Percentiles rank a stretch among this genome's conserved stretches.
Evolutionary conservation across 2,888 invertebrate genomes (phyloP).

Genomic region (Kryphioiulus occultus): DNA sequence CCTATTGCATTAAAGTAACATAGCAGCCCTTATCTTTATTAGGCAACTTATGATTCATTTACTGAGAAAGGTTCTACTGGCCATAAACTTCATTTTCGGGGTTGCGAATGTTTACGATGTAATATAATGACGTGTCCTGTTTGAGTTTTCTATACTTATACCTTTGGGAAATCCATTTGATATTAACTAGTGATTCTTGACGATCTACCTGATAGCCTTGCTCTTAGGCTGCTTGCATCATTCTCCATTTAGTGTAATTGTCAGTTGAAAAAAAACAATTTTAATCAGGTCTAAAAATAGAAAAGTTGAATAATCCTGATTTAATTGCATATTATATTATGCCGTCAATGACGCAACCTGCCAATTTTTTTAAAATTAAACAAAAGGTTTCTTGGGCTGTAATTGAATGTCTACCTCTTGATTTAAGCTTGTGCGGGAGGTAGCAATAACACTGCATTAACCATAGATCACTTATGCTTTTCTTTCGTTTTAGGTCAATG

Average conservation of each 20-base stretch:
- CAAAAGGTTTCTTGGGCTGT: neutral
- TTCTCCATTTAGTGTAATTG: neutral
- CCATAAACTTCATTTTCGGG: neutral
- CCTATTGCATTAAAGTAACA: neutral
- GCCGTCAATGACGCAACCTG: too few relatives aligned
- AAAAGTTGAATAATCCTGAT: constrained; percentile 5
- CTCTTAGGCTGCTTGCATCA: neutral
- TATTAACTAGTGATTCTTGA: too few relatives aligned
- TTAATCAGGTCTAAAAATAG: neutral
- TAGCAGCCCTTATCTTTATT: neutral
- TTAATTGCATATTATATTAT: neutral
- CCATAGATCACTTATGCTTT: neutral
- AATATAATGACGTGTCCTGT: neutral
- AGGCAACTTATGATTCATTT: neutral
- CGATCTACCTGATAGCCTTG: too few relatives aligned
- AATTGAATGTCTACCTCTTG: neutral
- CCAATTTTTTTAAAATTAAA: neutral
- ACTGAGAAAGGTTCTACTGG: neutral
- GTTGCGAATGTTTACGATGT: neutral
- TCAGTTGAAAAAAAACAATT: neutral
- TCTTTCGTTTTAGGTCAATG: constrained; percentile 77
- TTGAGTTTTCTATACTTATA: neutral
- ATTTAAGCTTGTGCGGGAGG: neutral
- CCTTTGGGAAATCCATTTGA: neutral
- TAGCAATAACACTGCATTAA: neutral